These are phyloP conservation scores for Rhabdornis inornatus DNA, from an alignment of 2,113 vertebrate species.

Conservation along the genomic window DNA sequence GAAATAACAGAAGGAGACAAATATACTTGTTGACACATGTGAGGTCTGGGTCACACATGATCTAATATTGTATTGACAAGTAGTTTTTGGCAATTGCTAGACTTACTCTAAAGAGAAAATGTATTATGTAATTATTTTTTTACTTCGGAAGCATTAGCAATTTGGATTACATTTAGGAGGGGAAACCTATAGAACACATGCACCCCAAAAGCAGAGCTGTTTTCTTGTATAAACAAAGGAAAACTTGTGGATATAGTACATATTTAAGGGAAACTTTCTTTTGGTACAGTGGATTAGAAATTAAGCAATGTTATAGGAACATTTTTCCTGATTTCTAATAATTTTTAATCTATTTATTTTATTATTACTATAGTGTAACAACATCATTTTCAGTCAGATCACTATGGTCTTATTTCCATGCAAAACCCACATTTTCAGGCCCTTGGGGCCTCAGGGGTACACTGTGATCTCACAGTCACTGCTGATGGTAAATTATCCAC, in stretches of 20 bases:
- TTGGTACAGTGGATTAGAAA: background rate
- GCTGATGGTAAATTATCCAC: background rate
- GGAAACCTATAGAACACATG: slow-evolving; percentile 29
- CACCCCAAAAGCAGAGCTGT: background rate
- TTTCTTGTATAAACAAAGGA: background rate
- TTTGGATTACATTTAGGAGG: slow-evolving; percentile 32
- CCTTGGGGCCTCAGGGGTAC: background rate
- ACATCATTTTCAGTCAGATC: background rate
- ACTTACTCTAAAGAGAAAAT: slow-evolving; percentile 52
- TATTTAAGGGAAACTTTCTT: background rate
- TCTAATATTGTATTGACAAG: slow-evolving; percentile 64
- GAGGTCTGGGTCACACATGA: slow-evolving; percentile 56
- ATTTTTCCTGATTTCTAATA: background rate
- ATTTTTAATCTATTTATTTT: background rate
- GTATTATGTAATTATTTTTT: slow-evolving; percentile 53
- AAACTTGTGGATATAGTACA: background rate
- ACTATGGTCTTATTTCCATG: background rate
- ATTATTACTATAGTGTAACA: background rate
- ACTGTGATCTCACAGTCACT: background rate
- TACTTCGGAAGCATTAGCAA: slow-evolving; percentile 48
- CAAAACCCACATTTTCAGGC: background rate
- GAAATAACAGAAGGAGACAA: slow-evolving; percentile 63
- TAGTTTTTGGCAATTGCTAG: slow-evolving; percentile 62
- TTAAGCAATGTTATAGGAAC: background rate
- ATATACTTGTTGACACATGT: slow-evolving; percentile 57